These are phyloP conservation scores for Cinclus mexicanus DNA, from an alignment of 2,113 vertebrate species.

Conservation along the genomic window DNA sequence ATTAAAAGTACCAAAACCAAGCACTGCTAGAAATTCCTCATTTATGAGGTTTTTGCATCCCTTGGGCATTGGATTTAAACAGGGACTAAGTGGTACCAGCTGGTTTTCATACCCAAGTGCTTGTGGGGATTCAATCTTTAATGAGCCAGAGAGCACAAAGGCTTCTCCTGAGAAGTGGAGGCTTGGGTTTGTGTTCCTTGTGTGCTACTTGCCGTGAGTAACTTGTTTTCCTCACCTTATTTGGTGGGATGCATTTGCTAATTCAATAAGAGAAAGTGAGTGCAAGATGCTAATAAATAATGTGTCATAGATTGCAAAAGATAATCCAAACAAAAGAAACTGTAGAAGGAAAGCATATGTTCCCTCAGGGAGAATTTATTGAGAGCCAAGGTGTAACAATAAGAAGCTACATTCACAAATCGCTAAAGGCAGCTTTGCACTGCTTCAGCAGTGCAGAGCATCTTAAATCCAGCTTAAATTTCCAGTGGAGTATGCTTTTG, in stretches of 20 bases:
- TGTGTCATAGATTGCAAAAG: not conserved
- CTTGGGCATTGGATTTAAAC: not conserved
- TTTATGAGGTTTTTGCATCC: not conserved
- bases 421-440: constrained; percentile 28
- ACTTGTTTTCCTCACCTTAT: not conserved
- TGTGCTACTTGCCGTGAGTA: not conserved
- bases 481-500: not conserved
- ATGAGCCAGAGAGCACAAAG: not conserved
- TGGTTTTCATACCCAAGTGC: not conserved
- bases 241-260: not conserved
- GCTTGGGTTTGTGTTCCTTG: not conserved
- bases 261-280: not conserved
- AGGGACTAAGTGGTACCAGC: not conserved
- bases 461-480: constrained; percentile 47
- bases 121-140: not conserved
- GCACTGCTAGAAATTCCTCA: not conserved
- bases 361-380: constrained; percentile 13
- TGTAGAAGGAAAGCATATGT: not conserved
- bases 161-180: not conserved
- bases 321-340: not conserved
- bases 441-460: constrained; percentile 31
- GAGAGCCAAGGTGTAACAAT: constrained; percentile 14
- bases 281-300: not conserved
- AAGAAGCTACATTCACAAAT: constrained; percentile 1
- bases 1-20: not conserved